A percentile compares a stretch with the other conserved stretches of the same genome.
These are phyloP conservation scores for Hirudinaria manillensis DNA, from an alignment of 2,888 invertebrate species.

Conservation along the genomic window DNA sequence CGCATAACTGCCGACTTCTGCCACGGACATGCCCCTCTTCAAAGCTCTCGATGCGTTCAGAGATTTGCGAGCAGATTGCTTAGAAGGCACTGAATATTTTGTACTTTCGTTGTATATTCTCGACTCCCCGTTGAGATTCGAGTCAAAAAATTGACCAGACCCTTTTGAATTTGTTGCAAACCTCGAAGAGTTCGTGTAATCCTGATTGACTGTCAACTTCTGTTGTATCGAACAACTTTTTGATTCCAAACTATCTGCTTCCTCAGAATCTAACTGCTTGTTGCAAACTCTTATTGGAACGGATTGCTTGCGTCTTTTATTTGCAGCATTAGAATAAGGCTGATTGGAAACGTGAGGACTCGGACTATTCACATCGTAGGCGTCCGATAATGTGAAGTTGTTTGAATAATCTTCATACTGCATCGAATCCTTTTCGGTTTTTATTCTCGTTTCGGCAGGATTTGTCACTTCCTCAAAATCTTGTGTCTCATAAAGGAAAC, in stretches of 20 bases:
- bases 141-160: not conserved
- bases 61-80: not conserved
- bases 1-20: not conserved
- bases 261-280: not conserved
- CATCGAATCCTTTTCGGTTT: not conserved
- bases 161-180: slow-evolving; percentile 1
- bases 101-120: not conserved
- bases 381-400: not conserved
- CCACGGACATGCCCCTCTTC: not conserved
- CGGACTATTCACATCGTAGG: slow-evolving; percentile 3
- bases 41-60: not conserved
- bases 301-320: slow-evolving; percentile 13
- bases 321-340: not conserved
- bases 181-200: not conserved
- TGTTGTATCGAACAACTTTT: too few relatives aligned
- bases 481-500: not conserved
- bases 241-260: not conserved
- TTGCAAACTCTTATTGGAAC: not conserved
- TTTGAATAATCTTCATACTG: slow-evolving; percentile 2
- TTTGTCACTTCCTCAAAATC: not conserved
- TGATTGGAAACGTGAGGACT: not conserved
- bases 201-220: not conserved
- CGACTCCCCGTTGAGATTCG: not conserved
- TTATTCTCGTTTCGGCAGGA: not conserved
- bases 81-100: slow-evolving; percentile 11